Conservation (phyloP, 2,888 invertebrate genomes). For the Steinernema hermaphroditum region DNA sequence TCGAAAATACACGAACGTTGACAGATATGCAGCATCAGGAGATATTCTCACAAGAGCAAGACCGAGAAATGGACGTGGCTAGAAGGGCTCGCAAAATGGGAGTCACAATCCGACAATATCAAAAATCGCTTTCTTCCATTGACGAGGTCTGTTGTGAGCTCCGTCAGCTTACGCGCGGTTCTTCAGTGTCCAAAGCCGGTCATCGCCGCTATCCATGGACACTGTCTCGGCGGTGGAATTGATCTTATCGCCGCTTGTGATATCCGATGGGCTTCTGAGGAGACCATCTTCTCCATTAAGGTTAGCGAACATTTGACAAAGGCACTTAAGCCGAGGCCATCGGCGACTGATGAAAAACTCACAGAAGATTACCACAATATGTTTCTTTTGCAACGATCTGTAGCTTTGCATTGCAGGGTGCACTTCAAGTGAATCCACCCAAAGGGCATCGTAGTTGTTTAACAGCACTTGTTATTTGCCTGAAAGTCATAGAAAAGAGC, state of each 20-base stretch:
- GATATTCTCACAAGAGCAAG: neutral
- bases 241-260: slow-evolving; percentile 87
- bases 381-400: too few relatives aligned
- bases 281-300: slow-evolving; percentile 89
- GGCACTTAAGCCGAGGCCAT: neutral
- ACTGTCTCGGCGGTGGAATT: slow-evolving; percentile 88
- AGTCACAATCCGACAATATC: slow-evolving; percentile 45
- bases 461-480: too few relatives aligned
- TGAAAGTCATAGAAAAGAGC: too few relatives aligned
- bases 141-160: slow-evolving; percentile 42
- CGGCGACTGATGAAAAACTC: neutral
- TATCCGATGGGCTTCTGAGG: slow-evolving; percentile 84
- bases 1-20: neutral
- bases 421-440: neutral
- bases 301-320: slow-evolving; percentile 60
- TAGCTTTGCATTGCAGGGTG: too few relatives aligned
- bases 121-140: slow-evolving; percentile 49
- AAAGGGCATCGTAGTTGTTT: too few relatives aligned
- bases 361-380: too few relatives aligned
- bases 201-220: slow-evolving; percentile 81
- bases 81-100: slow-evolving; percentile 41
- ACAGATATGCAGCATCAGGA: slow-evolving; percentile 3
- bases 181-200: slow-evolving; percentile 85
- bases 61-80: slow-evolving; percentile 42
- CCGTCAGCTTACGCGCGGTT: too few relatives aligned